Base-by-base conservation (phyloP, 2,113 vertebrate genomes). In the Sander vitreus region DNA sequence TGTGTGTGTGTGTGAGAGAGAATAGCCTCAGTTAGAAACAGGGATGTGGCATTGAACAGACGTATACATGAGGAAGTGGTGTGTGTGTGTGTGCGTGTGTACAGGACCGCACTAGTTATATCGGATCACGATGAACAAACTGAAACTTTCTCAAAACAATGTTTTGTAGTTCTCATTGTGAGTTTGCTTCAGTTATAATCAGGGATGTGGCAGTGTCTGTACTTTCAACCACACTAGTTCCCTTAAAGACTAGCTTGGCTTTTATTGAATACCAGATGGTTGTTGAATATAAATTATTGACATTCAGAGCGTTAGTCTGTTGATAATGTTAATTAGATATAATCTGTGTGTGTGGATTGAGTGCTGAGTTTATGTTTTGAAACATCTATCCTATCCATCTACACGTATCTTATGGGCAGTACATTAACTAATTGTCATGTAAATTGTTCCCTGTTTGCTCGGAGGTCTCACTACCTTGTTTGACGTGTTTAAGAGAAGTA, bases 401-500 rank as follows among this genome's bases (percentile, higher is more conserved):
- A 3, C 1, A 30, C 13, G 11, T 8, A 51, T 25, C 1, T 23
- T 6, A 64, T 64, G 13, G 51, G 48, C 21, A 50, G 7, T 50
- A 18, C 3, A 72, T 15, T 2, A 15, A 39, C 4, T 16, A 7
- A 47, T 9, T 4, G 12, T 27, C 8, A 18, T 0, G 4, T 2
- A 43, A 19, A 45, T 64, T 19, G 14, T 27, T 39, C 50, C 12
- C 51, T 0, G 2, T 47, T 30, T 16, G 0, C n/a, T 33, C 4
- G 0, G 5, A 23, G 5, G 36, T 69, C 15, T 71, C 63, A 0
- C 1, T 55, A 54, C 69, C n/a, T 10, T 18, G 15, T 76, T 51
- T 70, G 36, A 33, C 18, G 6, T 64, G 23, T 18, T 71, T 4
- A 53, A 48, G 73, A 57, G 66, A 81, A 78, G 70, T 0, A 36